Base-by-base conservation (phyloP, 2,797 vertebrate species). In the Gobio occitaniae region DNA sequence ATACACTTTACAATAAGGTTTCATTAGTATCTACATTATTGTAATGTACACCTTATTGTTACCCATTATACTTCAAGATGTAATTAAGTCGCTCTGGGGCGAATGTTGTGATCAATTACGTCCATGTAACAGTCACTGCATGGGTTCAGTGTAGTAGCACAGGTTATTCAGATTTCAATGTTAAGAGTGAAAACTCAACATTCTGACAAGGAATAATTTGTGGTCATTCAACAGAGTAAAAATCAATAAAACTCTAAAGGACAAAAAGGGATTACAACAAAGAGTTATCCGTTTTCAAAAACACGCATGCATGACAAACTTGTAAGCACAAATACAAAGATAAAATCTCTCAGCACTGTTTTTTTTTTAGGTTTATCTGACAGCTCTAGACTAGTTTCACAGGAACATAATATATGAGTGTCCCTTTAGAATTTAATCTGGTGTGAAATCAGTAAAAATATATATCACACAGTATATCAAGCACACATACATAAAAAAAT, bases 361-460 rank as follows among this genome's bases (percentile, higher is more conserved):
- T 32, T 32, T 59, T 44, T 12, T 70, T 44, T 66, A 56, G 36
- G 50, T 81, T 70, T 25, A 50, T 54, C 48, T 17, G 12, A 68
- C 4, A 80, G 47, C 71, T 75, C 16, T 56, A 76, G 2, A 25
- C 4, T 4, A 17, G 25, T 52, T 52, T 52, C 16, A 77, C 32
- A 59, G 12, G 19, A 21, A n/a, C 48, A 75, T 54, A 6, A 36
- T 66, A 36, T 21, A 19, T 41, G 6, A 54, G 25, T 6, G 7
- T 9, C 70, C 13, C n/a, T 72, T 77, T 6, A 77, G 12, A 63
- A 50, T 50, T 65, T 50, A 66, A 79, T 65, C 77, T 66, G 25
- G 41, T 79, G 77, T 79, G 61, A 79, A 79, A 78, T 78, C 41
- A 78, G 41, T 17, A 6, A 29, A 75, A 11, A n/a, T 19, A 16